These are phyloP conservation scores for Ennomos erosarius DNA, from an alignment of 2,888 invertebrate genomes.

Conservation along the genomic window DNA sequence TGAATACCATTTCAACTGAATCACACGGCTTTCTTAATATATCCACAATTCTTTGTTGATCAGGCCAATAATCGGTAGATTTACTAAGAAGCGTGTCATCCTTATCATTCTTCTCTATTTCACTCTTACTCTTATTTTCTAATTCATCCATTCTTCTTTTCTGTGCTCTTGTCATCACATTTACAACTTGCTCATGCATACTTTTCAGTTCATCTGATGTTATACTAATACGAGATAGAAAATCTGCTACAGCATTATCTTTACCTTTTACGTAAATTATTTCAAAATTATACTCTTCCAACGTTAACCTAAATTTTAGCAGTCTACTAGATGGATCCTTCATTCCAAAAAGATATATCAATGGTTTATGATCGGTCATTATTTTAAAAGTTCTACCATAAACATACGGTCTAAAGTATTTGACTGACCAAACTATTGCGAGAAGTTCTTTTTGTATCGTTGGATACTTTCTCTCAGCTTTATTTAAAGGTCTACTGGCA, in stretches of 20 bases:
- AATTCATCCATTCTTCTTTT: not conserved
- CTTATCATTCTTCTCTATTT: not conserved
- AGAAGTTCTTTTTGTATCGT: not conserved
- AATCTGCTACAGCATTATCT: too few relatives aligned
- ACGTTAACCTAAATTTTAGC: slow-evolving; percentile 14
- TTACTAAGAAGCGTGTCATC: not conserved
- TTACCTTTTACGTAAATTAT: slow-evolving; percentile 19
- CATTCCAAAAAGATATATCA: slow-evolving; percentile 29
- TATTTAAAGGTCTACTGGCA: not conserved
- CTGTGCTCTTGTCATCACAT: slow-evolving; percentile 21
- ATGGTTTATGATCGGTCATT: slow-evolving; percentile 28
- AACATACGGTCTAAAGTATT: slow-evolving; percentile 23
- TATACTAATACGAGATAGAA: too few relatives aligned
- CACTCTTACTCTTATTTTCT: not conserved
- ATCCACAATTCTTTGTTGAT: not conserved
- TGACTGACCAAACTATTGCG: slow-evolving; percentile 3
- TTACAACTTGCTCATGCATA: slow-evolving; percentile 12
- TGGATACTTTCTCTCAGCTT: not conserved
- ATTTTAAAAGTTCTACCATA: slow-evolving; percentile 31
- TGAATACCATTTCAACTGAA: not conserved
- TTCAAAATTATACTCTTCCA: slow-evolving; percentile 18
- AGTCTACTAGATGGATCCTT: slow-evolving; percentile 14
- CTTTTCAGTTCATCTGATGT: slow-evolving; percentile 14
- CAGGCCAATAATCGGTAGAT: slow-evolving; percentile 3
- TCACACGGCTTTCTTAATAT: not conserved